A percentile compares a stretch with the other conserved stretches of the same genome.
phyloP scores from a whole-genome alignment of 2,113 vertebrate genomes.

The Mastomys natalensis region DNA sequence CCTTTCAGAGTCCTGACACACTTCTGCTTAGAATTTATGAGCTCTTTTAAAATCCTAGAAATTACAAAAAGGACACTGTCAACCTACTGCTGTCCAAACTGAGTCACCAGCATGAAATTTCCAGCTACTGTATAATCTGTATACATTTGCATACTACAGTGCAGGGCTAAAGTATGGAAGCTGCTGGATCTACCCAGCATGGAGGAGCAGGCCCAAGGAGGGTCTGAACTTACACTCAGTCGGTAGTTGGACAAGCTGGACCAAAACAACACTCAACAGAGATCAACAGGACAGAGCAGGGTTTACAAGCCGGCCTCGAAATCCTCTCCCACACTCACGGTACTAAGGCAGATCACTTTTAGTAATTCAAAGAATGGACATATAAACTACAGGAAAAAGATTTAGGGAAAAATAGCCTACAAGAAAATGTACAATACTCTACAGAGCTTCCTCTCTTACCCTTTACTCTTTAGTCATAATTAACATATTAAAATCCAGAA shows the following conservation, averaged over 20 bases:
- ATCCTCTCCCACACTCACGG: background rate
- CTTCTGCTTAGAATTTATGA: background rate
- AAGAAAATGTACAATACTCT: constrained; percentile 39
- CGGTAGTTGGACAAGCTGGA: background rate
- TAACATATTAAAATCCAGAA: constrained; percentile 50
- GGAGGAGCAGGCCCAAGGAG: background rate
- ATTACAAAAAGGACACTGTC: constrained; percentile 7
- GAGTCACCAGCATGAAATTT: background rate
- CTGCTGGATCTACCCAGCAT: background rate
- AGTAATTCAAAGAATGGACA: background rate
- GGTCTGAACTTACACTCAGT: background rate
- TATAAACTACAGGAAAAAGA: background rate
- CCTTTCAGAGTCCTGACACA: background rate
- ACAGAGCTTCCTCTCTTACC: background rate
- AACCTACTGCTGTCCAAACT: background rate
- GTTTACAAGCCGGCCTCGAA: background rate
- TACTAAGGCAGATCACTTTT: background rate
- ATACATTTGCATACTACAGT: background rate
- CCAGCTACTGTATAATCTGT: background rate
- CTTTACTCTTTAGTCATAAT: constrained; percentile 27
- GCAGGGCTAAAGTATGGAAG: background rate
- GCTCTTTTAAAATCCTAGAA: constrained; percentile 56
- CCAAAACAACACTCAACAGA: background rate
- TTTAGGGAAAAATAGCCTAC: background rate
- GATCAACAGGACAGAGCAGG: background rate